Conservation (phyloP, 2,888 invertebrate genomes). For the Entomobrya multifasciata region DNA sequence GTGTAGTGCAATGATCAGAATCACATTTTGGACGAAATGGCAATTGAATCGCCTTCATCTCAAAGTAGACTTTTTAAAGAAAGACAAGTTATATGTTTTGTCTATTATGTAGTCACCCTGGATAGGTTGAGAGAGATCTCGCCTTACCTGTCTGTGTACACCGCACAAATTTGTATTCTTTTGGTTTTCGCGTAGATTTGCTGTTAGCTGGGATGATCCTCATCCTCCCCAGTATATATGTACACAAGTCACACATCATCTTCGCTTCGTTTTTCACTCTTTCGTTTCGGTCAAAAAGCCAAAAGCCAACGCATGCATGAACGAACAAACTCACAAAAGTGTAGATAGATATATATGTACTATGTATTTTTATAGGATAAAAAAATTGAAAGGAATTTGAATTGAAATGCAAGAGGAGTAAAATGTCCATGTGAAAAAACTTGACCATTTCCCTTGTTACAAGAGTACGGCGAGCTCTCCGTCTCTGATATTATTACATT, state of each 20-base stretch:
- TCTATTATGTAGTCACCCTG: conserved; percentile 7
- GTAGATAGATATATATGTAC: too few relatives aligned
- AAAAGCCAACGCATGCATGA: not conserved
- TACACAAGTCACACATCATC: not conserved
- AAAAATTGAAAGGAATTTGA: conserved; percentile 56
- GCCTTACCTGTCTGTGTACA: too few relatives aligned
- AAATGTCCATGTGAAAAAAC: conserved; percentile 69
- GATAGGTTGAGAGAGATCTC: not conserved
- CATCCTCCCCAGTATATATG: not conserved
- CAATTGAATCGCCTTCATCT: conserved; percentile 47
- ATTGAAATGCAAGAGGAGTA: conserved; percentile 49
- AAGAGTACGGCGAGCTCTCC: not conserved
- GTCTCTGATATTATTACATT: not conserved
- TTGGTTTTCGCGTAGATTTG: not conserved
- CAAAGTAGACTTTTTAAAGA: conserved; percentile 6
- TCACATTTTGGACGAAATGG: conserved; percentile 44
- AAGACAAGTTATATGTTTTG: not conserved
- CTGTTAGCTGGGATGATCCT: too few relatives aligned
- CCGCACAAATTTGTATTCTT: not conserved
- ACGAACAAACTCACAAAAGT: not conserved
- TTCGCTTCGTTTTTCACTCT: conserved; percentile 25
- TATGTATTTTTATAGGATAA: too few relatives aligned
- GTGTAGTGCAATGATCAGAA: conserved; percentile 19
- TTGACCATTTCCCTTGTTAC: conserved; percentile 50
- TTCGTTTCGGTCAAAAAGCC: conserved; percentile 31